phyloP scores from a whole-genome alignment of 2,888 invertebrate genomes.

The Andricus curvator region DNA sequence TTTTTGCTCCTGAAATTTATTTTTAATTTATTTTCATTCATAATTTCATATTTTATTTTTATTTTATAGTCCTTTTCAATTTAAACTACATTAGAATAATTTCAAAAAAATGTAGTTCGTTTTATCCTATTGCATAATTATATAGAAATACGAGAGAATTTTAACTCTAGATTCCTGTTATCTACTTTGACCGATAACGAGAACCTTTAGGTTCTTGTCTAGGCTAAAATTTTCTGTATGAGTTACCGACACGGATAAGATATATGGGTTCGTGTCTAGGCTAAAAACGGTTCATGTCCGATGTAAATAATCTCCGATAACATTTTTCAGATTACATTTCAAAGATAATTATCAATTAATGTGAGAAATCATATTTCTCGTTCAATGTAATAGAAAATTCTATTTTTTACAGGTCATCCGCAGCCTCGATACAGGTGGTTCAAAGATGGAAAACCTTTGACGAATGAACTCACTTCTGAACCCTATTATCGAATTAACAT shows the following conservation, averaged over 20 bases:
- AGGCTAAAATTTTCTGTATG: too few relatives aligned
- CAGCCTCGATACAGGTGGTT: constrained; percentile 95
- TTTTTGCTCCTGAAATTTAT: neutral
- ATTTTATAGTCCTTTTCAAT: neutral
- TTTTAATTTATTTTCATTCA: neutral
- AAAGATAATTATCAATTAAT: too few relatives aligned
- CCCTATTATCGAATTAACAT: constrained; percentile 89
- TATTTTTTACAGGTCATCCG: constrained; percentile 87
- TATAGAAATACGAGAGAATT: neutral
- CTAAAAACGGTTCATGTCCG: neutral
- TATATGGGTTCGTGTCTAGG: neutral
- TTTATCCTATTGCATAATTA: neutral
- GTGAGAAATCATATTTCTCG: too few relatives aligned
- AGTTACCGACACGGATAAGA: too few relatives aligned
- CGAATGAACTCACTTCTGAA: constrained; percentile 89
- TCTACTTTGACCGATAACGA: neutral
- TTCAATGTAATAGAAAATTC: too few relatives aligned
- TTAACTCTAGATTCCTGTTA: neutral
- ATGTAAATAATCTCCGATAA: too few relatives aligned
- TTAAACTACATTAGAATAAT: neutral
- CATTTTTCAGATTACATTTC: too few relatives aligned
- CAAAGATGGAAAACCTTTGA: constrained; percentile 89
- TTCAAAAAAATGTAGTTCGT: neutral
- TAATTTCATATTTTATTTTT: neutral
- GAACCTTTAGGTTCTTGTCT: too few relatives aligned